phyloP scores from a whole-genome alignment of 2,113 vertebrate species.

The Anarrhichthys ocellatus region DNA sequence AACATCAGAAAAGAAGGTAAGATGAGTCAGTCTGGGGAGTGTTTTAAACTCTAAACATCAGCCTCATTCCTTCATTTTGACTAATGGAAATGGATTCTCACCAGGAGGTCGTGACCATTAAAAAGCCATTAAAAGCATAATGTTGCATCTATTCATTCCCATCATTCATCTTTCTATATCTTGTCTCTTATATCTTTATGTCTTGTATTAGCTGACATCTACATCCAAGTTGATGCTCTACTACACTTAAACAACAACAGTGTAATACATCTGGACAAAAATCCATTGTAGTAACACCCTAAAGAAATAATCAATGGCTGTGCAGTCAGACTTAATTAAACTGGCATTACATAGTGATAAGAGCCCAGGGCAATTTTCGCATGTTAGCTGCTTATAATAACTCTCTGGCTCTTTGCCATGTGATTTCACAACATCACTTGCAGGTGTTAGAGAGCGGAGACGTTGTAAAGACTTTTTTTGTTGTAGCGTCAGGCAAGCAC shows the following conservation, averaged over 20 bases:
- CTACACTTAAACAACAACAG: constrained; percentile 11
- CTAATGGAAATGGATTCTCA: constrained; percentile 46
- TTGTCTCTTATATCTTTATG: background rate
- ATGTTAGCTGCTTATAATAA: constrained; percentile 24
- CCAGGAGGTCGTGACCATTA: constrained; percentile 51
- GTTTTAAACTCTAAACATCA: constrained; percentile 41
- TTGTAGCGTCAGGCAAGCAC: background rate
- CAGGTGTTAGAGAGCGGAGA: constrained; percentile 24
- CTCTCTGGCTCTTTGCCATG: constrained; percentile 35
- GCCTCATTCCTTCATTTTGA: constrained; percentile 46
- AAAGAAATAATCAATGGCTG: constrained; percentile 22
- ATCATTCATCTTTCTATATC: constrained; percentile 42
- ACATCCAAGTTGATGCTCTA: background rate
- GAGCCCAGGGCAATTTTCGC: constrained; percentile 44
- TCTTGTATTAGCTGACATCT: constrained; percentile 28
- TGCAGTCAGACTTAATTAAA: constrained; percentile 56
- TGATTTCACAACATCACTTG: constrained; percentile 49
- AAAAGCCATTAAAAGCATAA: constrained; percentile 50
- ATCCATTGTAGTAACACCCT: background rate
- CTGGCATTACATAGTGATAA: constrained; percentile 42
- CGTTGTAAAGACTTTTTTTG: constrained; percentile 31
- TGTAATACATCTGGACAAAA: background rate
- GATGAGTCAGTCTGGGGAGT: constrained; percentile 39
- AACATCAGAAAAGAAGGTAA: constrained; percentile 85
- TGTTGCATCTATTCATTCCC: constrained; percentile 37